A percentile compares a stretch with the other conserved stretches of the same genome.
Evolutionary conservation across 2,888 invertebrate species (phyloP).

Genomic region (Erynnis tages): DNA sequence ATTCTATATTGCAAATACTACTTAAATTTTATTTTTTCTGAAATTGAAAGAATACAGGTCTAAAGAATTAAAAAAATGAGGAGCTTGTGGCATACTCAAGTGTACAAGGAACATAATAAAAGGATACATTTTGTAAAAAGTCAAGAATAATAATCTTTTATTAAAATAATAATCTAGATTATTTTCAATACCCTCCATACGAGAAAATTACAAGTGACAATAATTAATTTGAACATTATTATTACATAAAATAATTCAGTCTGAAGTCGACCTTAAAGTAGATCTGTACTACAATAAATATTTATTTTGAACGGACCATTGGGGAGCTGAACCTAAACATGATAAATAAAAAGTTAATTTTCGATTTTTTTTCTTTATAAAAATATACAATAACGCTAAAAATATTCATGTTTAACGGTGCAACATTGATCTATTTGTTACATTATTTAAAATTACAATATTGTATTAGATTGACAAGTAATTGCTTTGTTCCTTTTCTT

Average conservation of each 20-base stretch:
- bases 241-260: constrained; percentile 33
- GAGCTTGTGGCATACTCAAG: too few relatives aligned
- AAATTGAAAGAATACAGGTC: too few relatives aligned
- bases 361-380: constrained; percentile 62
- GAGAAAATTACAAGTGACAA: constrained; percentile 9
- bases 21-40: too few relatives aligned
- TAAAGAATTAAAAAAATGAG: too few relatives aligned
- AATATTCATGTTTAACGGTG: constrained; percentile 66
- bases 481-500: background rate
- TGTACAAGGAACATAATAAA: too few relatives aligned
- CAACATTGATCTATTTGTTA: constrained; percentile 63
- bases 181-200: constrained; percentile 15
- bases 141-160: background rate
- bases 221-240: background rate
- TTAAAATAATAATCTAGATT: background rate
- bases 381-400: constrained; percentile 75
- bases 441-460: constrained; percentile 48
- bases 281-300: constrained; percentile 40
- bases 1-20: too few relatives aligned
- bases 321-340: constrained; percentile 46
- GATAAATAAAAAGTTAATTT: constrained; percentile 50
- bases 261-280: constrained; percentile 30
- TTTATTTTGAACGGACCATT: constrained; percentile 49
- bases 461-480: constrained; percentile 16
- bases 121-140: background rate